A percentile compares a stretch with the other conserved stretches of the same genome.
Evolutionary conservation across 1,140 invertebrate species (phyloP).

Genomic region (Lepidurus apus): DNA sequence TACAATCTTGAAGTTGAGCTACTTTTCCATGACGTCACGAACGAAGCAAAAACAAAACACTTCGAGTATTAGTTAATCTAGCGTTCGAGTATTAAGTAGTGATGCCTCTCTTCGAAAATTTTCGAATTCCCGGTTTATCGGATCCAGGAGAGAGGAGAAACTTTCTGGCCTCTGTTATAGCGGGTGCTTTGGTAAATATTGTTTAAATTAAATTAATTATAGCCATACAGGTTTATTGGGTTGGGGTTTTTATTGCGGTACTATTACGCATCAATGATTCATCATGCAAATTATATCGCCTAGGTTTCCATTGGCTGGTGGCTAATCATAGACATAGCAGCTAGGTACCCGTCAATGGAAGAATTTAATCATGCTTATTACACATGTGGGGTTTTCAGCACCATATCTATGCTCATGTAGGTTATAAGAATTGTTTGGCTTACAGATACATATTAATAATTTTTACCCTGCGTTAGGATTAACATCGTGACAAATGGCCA

Average conservation of each 20-base stretch:
- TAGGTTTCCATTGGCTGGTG: slow-evolving; percentile 97
- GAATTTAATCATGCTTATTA: slow-evolving; percentile 74
- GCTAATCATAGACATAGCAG: slow-evolving; percentile 91
- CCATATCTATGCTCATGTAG: slow-evolving; percentile 89
- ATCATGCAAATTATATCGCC: slow-evolving; percentile 42
- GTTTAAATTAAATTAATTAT: background rate
- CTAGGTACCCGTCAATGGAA: slow-evolving; percentile 58
- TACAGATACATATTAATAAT: slow-evolving; percentile 31
- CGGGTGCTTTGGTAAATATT: slow-evolving; percentile 70
- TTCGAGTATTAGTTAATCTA: background rate
- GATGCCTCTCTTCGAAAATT: slow-evolving; percentile 32
- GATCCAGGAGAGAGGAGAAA: slow-evolving; percentile 70
- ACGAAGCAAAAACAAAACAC: no score
- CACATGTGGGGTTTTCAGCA: slow-evolving; percentile 90
- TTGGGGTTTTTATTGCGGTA: slow-evolving; percentile 25
- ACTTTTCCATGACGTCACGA: no score
- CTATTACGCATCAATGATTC: background rate
- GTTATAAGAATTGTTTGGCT: slow-evolving; percentile 38
- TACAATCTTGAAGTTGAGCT: no score
- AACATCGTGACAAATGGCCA: slow-evolving; percentile 95
- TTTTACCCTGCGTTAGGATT: slow-evolving; percentile 56
- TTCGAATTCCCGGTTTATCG: slow-evolving; percentile 50
- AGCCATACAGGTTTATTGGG: slow-evolving; percentile 29
- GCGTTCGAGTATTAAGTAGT: background rate
- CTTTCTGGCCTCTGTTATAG: slow-evolving; percentile 69